Conservation (phyloP, 1,140 invertebrate genomes). For the Marisa cornuarietis region DNA sequence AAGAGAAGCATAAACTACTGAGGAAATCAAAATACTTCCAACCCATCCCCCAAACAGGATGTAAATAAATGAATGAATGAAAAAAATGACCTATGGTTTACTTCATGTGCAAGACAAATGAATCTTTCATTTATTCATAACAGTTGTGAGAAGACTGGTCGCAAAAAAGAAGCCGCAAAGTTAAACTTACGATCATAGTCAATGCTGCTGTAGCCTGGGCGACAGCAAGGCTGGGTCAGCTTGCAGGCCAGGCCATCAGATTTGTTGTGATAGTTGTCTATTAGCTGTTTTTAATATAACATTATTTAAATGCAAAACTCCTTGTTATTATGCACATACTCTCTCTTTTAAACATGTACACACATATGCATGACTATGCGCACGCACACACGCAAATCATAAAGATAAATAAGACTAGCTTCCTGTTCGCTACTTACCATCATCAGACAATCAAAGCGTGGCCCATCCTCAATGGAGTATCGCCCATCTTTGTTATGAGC, state of each 20-base stretch:
- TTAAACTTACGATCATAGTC: conserved; percentile 39
- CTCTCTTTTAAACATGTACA: background rate
- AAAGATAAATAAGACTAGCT: background rate
- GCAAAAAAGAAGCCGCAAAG: background rate
- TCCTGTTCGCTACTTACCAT: conserved; percentile 60
- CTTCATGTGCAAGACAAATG: no score
- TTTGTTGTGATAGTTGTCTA: conserved; percentile 66
- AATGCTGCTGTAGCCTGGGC: conserved; percentile 44
- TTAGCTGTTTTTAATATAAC: conserved; percentile 43
- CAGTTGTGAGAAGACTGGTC: background rate
- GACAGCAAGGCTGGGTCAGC: conserved; percentile 48
- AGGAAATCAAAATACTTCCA: no score
- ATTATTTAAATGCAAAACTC: background rate
- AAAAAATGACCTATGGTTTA: no score
- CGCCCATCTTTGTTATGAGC: conserved; percentile 56
- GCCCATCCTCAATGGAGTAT: conserved; percentile 67
- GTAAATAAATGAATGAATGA: no score
- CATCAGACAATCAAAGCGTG: conserved; percentile 68
- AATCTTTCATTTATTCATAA: no score
- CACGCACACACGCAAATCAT: background rate
- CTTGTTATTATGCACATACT: background rate
- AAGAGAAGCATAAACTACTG: background rate
- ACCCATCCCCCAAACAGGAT: no score
- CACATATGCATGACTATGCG: background rate
- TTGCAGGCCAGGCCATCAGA: conserved; percentile 63